A percentile compares a stretch with the other conserved stretches of the same genome.
phyloP scores from a whole-genome alignment of 92 coral and sea anemone species.

The Scolanthus callimorphus region DNA sequence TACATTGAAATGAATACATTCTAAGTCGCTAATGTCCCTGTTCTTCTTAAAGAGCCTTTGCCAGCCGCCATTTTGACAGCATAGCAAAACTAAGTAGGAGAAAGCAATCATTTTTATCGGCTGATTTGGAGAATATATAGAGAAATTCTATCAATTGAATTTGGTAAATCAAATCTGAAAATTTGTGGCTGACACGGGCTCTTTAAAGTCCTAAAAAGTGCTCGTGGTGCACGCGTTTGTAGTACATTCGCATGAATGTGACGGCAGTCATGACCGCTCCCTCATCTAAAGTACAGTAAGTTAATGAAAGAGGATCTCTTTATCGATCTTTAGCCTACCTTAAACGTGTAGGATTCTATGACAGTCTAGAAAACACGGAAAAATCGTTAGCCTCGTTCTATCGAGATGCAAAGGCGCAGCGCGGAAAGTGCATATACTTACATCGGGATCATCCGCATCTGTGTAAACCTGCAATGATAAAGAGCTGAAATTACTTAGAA shows the following conservation, averaged over 20 bases:
- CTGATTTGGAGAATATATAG: no score
- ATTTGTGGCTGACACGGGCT: no score
- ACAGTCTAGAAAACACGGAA: slow-evolving; percentile 56
- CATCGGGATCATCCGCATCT: slow-evolving; percentile 87
- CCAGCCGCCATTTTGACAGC: not conserved
- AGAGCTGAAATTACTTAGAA: not conserved
- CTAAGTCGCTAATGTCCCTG: no score
- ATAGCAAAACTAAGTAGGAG: not conserved
- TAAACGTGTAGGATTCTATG: slow-evolving; percentile 91
- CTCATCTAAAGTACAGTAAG: no score
- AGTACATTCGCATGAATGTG: no score
- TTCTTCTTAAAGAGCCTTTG: no score
- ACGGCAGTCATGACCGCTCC: no score
- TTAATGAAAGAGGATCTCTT: no score
- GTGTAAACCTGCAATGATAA: slow-evolving; percentile 59
- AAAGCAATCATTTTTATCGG: not conserved
- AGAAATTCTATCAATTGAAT: no score
- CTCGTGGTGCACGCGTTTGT: no score
- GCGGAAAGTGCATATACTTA: slow-evolving; percentile 30
- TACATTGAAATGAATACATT: not conserved
- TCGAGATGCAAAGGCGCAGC: not conserved
- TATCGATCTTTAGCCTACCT: slow-evolving; percentile 65
- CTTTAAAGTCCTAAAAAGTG: no score
- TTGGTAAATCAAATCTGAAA: no score
- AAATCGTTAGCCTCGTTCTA: not conserved